Conservation (phyloP, 1,140 invertebrate genomes). For the Apis florea region DNA sequence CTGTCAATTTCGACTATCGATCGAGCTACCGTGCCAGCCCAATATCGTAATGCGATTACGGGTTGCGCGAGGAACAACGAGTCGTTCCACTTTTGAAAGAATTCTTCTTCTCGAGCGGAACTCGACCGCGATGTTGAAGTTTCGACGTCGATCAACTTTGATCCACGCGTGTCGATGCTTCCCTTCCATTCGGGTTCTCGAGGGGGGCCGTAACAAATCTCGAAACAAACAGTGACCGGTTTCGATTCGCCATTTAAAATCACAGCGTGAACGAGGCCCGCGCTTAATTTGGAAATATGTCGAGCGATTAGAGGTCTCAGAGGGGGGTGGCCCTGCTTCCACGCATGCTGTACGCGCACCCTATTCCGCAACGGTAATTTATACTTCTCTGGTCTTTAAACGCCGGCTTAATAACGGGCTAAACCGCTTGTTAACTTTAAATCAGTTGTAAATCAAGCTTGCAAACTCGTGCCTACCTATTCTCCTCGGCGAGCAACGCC, state of each 20-base stretch:
- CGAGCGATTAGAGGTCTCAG: slow-evolving; percentile 68
- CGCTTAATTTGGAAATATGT: slow-evolving; percentile 73
- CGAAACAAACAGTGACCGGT: slow-evolving; percentile 66
- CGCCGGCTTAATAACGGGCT: slow-evolving; percentile 73
- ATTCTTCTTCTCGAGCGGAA: no score
- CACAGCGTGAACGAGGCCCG: slow-evolving; percentile 69
- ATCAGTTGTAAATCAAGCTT: slow-evolving; percentile 75
- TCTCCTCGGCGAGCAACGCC: no score
- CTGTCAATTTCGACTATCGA: slow-evolving; percentile 22
- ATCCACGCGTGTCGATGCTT: slow-evolving; percentile 18
- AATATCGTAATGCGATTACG: slow-evolving; percentile 2
- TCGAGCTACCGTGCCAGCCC: background rate
- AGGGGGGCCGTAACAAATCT: slow-evolving; percentile 68
- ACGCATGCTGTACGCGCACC: slow-evolving; percentile 27
- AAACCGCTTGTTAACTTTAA: slow-evolving; percentile 76
- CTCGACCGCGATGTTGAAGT: no score
- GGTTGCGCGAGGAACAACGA: no score
- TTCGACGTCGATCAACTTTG: slow-evolving; percentile 49
- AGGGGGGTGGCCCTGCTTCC: slow-evolving; percentile 57
- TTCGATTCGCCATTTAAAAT: slow-evolving; percentile 72
- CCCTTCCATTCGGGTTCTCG: background rate
- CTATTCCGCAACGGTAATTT: slow-evolving; percentile 61
- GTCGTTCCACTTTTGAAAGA: no score
- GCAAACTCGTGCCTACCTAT: slow-evolving; percentile 17
- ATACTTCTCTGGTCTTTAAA: slow-evolving; percentile 65